These are phyloP conservation scores for Hormaphis cornu DNA, from an alignment of 1,140 invertebrate species.

Conservation along the genomic window DNA sequence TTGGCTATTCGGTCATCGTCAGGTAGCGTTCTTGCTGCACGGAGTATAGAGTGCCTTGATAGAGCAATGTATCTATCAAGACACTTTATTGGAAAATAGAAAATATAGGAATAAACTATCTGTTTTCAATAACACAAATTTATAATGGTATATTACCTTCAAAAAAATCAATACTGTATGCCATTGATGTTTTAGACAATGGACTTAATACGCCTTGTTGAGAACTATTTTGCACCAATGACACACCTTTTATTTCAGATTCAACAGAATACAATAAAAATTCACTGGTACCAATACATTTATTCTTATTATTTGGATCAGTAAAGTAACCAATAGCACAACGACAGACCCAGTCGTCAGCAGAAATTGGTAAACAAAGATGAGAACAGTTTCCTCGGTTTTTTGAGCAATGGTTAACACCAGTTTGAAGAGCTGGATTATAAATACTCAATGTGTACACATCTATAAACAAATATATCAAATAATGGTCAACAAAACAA, in stretches of 20 bases:
- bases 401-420: slow-evolving; percentile 47
- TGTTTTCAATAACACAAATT: neutral
- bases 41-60: too few species aligned
- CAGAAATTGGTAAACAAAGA: slow-evolving; percentile 61
- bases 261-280: slow-evolving; percentile 68
- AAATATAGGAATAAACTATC: too few species aligned
- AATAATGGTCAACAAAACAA: too few species aligned
- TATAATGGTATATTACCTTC: slow-evolving; percentile 50
- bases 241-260: slow-evolving; percentile 56
- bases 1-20: too few species aligned
- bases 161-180: slow-evolving; percentile 65
- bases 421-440: slow-evolving; percentile 52
- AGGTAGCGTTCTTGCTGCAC: too few species aligned
- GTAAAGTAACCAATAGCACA: slow-evolving; percentile 65
- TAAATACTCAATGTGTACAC: slow-evolving; percentile 61
- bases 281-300: slow-evolving; percentile 50
- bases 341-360: slow-evolving; percentile 51
- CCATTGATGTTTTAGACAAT: slow-evolving; percentile 64
- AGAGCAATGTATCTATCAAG: too few species aligned
- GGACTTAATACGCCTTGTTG: slow-evolving; percentile 58
- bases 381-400: slow-evolving; percentile 62
- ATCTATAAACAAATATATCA: slow-evolving; percentile 41
- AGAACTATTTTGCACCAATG: slow-evolving; percentile 45
- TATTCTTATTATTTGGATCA: slow-evolving; percentile 46
- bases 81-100: too few species aligned